Evolutionary conservation across 1,140 invertebrate species (phyloP).

Genomic region (Rhopalosiphum padi): DNA sequence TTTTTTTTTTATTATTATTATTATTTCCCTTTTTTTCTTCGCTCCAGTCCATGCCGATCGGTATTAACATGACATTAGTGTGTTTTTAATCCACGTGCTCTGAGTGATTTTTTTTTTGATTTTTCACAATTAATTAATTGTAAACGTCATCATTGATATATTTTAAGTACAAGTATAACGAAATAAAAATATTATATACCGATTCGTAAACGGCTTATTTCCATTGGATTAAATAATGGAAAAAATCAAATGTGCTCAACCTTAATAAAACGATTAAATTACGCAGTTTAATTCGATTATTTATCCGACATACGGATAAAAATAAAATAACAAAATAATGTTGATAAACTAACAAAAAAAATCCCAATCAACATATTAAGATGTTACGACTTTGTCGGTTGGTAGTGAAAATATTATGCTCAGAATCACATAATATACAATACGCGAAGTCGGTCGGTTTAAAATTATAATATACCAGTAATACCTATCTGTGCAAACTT

Average conservation of each 20-base stretch:
- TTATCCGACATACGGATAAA: not conserved
- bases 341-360: not conserved
- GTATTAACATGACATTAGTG: not conserved
- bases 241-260: not conserved
- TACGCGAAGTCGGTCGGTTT: not conserved
- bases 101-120: not conserved
- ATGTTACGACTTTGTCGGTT: not conserved
- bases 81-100: not conserved
- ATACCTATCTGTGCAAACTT: not conserved
- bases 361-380: not conserved
- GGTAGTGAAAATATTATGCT: not conserved
- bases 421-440: not conserved
- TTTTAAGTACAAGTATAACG: not conserved
- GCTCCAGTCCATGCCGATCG: not conserved
- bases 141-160: not conserved
- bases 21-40: not conserved
- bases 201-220: not conserved
- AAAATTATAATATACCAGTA: too few species aligned
- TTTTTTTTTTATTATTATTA: not conserved
- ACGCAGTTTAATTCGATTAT: not conserved
- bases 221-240: not conserved
- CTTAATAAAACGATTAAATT: slow-evolving; percentile 17
- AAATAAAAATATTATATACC: not conserved
- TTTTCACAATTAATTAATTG: not conserved
- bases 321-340: not conserved